Evolutionary conservation across 1,140 invertebrate genomes (phyloP), one percentile per base, ranked within the genome.

Genomic region (Macrobrachium rosenbergii): DNA sequence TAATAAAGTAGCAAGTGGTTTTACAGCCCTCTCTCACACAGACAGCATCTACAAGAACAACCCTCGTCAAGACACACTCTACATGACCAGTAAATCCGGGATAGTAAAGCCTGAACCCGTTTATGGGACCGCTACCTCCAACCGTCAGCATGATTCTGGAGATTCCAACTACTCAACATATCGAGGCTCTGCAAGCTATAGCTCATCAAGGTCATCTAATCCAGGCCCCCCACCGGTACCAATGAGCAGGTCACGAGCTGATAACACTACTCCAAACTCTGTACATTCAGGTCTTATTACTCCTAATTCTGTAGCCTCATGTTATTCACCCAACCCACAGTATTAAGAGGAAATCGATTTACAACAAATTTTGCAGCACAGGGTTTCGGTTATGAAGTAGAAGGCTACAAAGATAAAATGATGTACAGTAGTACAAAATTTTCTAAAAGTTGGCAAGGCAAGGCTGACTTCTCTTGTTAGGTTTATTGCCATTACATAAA

Each of bases 61-160:
- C 80, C 86, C 80, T 59, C 86, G 86, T 7, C 80, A 82, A 45
- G 86, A 88, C 75, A 77, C 73, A 11, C 86, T 88, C 6, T 88
- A 88, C 69, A 64, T 83, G 23, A 83, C 86, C 12, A 82, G 81
- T 43, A 88, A 88, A 58, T 83, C 86, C 21, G 75, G 80, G 16
- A 88, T 88, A 69, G 86, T 88, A 43, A 88, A 88, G 45, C 86
- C 86, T 16, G 86, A 88, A 73, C 86, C 86, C 37, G 86, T 88
- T 28, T 88, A 88, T 78, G 86, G 86, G 60, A 82, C 79, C 43
- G 83, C 83, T 23, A 43, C 85, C 2, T 86, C 69, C 67, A 75
- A 43, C 58, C 81, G 82, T 52, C 86, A 88, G 45, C 81, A 82
- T 58, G 86, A 88, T 64, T 83, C 86, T n/a, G 86, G 80, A 28